Evolutionary conservation across 37 sponge, comb jelly and placozoan species (phyloP).

Genomic region (Axinella damicornis): DNA sequence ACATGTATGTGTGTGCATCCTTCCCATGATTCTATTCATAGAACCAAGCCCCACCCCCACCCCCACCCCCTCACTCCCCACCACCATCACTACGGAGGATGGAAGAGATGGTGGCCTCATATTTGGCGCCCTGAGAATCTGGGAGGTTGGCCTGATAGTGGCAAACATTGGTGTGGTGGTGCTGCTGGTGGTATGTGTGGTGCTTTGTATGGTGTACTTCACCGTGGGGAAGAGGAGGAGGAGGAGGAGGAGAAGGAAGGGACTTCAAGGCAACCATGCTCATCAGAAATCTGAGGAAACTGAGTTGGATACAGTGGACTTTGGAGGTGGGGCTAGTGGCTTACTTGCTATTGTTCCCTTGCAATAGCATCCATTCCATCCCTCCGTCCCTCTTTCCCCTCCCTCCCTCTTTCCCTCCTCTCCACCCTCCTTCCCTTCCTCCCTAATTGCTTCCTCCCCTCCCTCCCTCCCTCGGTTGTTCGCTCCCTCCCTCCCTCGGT

Average conservation of each 20-base stretch:
- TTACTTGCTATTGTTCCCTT: too few species aligned
- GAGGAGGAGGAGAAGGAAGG: too few species aligned
- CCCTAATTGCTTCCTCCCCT: constrained; percentile 7
- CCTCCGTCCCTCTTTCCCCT: too few species aligned
- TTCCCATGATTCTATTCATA: too few species aligned
- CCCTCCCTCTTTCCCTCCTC: neutral
- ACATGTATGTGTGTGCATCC: too few species aligned
- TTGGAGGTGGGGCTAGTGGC: neutral
- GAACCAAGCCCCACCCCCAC: neutral
- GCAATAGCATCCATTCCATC: too few species aligned
- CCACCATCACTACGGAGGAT: neutral
- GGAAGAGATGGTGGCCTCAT: neutral
- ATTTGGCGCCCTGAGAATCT: constrained; percentile 1
- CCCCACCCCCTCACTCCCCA: neutral
- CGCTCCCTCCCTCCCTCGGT: too few species aligned
- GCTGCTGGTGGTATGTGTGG: neutral
- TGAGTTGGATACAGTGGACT: constrained; percentile 16
- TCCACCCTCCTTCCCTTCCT: neutral
- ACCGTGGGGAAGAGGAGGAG: neutral
- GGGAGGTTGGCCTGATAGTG: constrained; percentile 33
- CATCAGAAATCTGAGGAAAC: constrained; percentile 2
- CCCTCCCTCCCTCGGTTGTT: neutral
- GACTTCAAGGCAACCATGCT: too few species aligned
- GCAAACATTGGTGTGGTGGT: constrained; percentile 17
- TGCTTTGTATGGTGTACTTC: neutral